phyloP scores from a whole-genome alignment of 2,888 invertebrate species.

The Acholoe squamosa region DNA sequence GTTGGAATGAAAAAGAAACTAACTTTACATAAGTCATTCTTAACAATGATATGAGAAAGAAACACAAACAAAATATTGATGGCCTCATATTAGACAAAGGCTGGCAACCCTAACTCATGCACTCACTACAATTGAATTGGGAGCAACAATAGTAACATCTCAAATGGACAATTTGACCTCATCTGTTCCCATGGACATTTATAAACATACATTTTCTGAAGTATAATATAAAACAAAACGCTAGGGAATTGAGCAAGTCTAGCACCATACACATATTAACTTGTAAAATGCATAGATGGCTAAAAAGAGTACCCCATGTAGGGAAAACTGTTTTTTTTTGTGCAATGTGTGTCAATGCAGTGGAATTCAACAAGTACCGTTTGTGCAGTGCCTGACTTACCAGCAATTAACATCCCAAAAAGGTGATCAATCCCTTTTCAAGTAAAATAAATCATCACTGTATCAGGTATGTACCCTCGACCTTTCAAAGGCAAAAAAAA shows the following conservation, averaged over 20 bases:
- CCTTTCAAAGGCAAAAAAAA: conserved; percentile 23
- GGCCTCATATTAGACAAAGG: not conserved
- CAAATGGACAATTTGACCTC: not conserved
- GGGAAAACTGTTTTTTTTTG: not conserved
- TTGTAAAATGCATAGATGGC: conserved; percentile 41
- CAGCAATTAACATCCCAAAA: conserved; percentile 17
- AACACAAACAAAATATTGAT: not conserved
- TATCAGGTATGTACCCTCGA: not conserved
- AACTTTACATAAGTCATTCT: no score
- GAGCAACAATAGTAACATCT: not conserved
- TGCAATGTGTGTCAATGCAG: not conserved
- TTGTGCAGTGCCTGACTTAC: not conserved
- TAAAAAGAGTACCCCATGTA: not conserved
- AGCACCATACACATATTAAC: conserved; percentile 55
- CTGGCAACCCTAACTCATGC: not conserved
- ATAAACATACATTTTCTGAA: no score
- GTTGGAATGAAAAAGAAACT: not conserved
- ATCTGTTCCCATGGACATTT: not conserved
- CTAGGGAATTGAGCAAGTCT: conserved; percentile 32
- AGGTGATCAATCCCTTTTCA: conserved; percentile 37
- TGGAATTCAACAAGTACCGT: not conserved
- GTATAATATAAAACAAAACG: not conserved
- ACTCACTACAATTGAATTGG: not conserved
- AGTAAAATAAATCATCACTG: conserved; percentile 46
- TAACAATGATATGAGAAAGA: not conserved